phyloP scores from a whole-genome alignment of 2,113 vertebrate genomes.

The Neotragus moschatus region DNA sequence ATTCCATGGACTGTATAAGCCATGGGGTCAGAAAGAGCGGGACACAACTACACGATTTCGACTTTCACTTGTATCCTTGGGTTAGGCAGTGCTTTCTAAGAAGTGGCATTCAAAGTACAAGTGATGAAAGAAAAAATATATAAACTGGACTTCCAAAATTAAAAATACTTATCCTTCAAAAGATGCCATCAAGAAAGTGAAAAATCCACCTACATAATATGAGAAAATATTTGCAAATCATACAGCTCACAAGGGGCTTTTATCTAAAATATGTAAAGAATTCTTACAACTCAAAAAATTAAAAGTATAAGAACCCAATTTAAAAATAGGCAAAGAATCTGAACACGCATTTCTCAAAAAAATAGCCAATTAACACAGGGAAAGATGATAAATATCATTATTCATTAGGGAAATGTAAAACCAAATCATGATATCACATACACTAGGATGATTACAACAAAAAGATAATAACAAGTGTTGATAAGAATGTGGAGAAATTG shows the following conservation, averaged over 20 bases:
- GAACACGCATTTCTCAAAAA: background rate
- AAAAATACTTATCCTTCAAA: background rate
- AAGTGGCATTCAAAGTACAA: background rate
- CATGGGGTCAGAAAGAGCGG: background rate
- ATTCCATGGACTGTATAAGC: background rate
- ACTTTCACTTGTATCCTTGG: background rate
- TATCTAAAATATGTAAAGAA: background rate
- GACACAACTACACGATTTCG: background rate
- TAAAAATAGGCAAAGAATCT: background rate
- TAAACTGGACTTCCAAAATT: background rate
- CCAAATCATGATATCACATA: background rate
- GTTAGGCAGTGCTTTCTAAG: background rate
- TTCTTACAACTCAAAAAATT: background rate
- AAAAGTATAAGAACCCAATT: background rate
- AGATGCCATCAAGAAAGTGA: background rate
- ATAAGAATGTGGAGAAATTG: background rate
- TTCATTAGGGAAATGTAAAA: background rate
- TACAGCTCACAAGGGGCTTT: background rate
- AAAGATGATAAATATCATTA: background rate
- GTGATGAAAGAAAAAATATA: background rate
- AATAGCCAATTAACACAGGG: background rate
- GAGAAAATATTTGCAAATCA: background rate
- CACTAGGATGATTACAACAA: background rate
- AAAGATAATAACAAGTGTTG: background rate
- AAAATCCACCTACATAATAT: background rate